These are phyloP conservation scores for Labeo calbasu DNA, from an alignment of 2,797 vertebrate species.

Conservation along the genomic window DNA sequence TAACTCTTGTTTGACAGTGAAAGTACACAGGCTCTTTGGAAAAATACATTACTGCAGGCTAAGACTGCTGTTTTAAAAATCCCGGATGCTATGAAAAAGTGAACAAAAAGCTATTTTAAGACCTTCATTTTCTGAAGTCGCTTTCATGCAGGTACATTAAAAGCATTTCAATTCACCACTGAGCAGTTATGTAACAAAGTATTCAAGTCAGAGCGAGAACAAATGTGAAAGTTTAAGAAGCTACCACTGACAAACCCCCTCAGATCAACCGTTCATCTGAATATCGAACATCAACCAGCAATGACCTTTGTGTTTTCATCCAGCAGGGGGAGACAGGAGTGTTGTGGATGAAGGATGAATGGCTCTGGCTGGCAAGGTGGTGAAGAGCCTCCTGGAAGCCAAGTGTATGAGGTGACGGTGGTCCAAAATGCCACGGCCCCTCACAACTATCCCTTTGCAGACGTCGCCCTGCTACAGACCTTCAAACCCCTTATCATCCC, in stretches of 20 bases:
- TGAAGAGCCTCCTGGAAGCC: slow-evolving; percentile 37
- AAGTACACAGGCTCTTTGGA: neutral
- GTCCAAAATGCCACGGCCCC: slow-evolving; percentile 68
- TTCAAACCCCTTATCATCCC: slow-evolving; percentile 78
- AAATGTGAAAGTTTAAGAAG: neutral
- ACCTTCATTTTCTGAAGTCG: neutral
- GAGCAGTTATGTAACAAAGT: neutral
- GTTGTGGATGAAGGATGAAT: slow-evolving; percentile 65
- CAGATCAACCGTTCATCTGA: neutral
- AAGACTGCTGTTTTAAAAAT: neutral
- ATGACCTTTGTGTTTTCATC: neutral
- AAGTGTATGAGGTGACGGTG: slow-evolving; percentile 66
- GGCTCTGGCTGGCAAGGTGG: slow-evolving; percentile 57
- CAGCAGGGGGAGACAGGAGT: slow-evolving; percentile 24
- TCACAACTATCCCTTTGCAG: slow-evolving; percentile 73
- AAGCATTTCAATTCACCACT: neutral
- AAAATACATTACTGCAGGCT: neutral
- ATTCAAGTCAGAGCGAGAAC: neutral
- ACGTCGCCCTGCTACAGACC: slow-evolving; percentile 74
- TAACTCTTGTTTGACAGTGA: neutral
- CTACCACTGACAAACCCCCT: neutral
- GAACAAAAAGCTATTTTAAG: neutral
- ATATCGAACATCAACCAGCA: neutral
- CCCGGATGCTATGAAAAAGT: neutral
- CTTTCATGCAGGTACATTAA: neutral